Evolutionary conservation across 2,888 invertebrate genomes (phyloP), one percentile per base, ranked within the genome.

Genomic region (Chouioia cunea): DNA sequence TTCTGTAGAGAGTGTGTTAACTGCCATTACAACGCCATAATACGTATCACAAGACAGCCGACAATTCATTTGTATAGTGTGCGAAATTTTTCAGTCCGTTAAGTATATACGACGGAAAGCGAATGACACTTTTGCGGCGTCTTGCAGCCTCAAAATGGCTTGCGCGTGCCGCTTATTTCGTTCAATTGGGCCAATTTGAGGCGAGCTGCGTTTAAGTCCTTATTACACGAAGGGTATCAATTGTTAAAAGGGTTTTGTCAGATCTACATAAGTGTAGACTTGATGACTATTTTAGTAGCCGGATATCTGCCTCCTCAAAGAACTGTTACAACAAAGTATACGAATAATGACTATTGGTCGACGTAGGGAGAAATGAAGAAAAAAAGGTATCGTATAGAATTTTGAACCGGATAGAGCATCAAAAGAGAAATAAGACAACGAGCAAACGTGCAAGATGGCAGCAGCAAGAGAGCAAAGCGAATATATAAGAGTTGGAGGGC

Each of bases 141-240:
- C n/a, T 8, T 15, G n/a, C 43, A 15, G 52, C 22, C 18, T 52
- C 16, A 43, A 18, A 58, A 50, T n/a, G n/a, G 16, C 53, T 20
- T 43, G 65, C 70, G 54, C 57, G 60, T 66, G 53, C 53, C 50
- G 18, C 66, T 73, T 16, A 44, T 71, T 71, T 53, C 52, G 14
- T 14, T 47, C 63, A 58, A 68, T 66, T 56, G 36, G 15, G 50
- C 15, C 59, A 54, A 65, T 70, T 70, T 48, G 47, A 2, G 62
- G 50, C 43, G 22, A 50, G 18, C 27, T 16, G 63, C 16, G 4
- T 53, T 64, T 46, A 53, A 58, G 14, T 16, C 23, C 3, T 18
- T 20, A 36, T 36, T 36, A 10, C 36, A 10, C 10, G 10, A 1
- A 36, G 36, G 36, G 36, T 36, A 36, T 36, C 36, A 36, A 36